Percentiles rank a stretch among this genome's conserved stretches.
Evolutionary conservation across 2,113 vertebrate species (phyloP).

Genomic region (Hypomesus transpacificus): DNA sequence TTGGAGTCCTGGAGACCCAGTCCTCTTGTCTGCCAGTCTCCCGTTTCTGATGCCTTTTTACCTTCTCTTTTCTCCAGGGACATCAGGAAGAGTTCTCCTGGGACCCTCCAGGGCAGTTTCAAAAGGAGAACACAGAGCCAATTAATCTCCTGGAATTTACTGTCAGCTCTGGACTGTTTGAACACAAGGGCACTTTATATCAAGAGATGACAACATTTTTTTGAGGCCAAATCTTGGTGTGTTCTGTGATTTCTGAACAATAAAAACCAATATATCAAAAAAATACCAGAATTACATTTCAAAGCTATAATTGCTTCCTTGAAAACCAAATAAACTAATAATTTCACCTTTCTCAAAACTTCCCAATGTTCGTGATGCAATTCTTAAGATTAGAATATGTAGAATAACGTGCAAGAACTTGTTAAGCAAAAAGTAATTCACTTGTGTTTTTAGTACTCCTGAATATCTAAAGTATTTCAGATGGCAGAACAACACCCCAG

Average conservation of each 20-base stretch:
- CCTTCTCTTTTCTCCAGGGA: slow-evolving; percentile 19
- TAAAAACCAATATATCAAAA: not conserved
- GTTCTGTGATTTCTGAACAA: no score
- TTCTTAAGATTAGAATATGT: no score
- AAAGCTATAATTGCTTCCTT: not conserved
- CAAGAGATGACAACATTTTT: no score
- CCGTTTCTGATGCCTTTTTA: slow-evolving; percentile 31
- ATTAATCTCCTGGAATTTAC: slow-evolving; percentile 37
- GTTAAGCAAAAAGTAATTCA: no score
- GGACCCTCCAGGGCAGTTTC: slow-evolving; percentile 19
- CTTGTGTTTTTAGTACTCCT: no score
- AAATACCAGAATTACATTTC: not conserved
- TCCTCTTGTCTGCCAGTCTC: slow-evolving; percentile 29
- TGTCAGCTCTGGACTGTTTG: slow-evolving; percentile 20
- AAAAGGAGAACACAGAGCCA: slow-evolving; percentile 25
- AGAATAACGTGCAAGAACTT: no score
- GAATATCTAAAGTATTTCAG: no score
- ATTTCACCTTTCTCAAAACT: no score
- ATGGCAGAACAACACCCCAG: not conserved
- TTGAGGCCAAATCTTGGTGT: no score
- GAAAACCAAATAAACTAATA: no score
- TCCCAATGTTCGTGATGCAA: no score
- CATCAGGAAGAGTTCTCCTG: slow-evolving; percentile 28
- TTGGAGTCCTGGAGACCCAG: slow-evolving; percentile 20
- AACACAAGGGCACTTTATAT: slow-evolving; percentile 1